Base-by-base conservation (phyloP, 2,888 invertebrate genomes). In the Volucella inanis region DNA sequence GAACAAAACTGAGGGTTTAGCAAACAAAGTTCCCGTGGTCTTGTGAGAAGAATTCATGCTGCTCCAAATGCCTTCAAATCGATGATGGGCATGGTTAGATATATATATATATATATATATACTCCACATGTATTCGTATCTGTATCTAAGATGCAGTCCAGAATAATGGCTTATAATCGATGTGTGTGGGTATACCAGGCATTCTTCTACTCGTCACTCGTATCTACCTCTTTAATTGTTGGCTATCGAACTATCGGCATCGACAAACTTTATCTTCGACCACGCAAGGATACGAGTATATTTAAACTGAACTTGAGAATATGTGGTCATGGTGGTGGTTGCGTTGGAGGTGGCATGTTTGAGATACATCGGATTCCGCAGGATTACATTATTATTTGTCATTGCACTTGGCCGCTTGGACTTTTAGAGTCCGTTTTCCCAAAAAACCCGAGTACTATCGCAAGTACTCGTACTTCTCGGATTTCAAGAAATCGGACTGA, bases 281-380 rank as follows among this genome's bases (percentile, higher is more conserved):
- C 62, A 39, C 18, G 50, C 52, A 70, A 70, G 74, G 31, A 65
- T 31, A 31, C 6, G 31, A 31, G 31, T 31, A 31, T 79, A 75
- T 79, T 79, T 79, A 49, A 45, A 70, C 64, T 84, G 74, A 83
- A 79, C 83, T 83, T 83, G 74, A 78, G 67, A 52, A 43, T 43
- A 68, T 38, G n/a, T 12, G 41, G 75, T 57, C 18, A 45, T 10
- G 41, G 55, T 57, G 55, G 38, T 64, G 54, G 50, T 74, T 31
- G 6, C 6, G 31, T 31, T 31, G 31, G 6, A 31, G 31, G 31
- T 31, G 31, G 31, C 39, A 31, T 14, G 52, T 38, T 11, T 41
- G 6, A 12, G 38, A 47, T 54, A 41, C 50, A 72, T 52, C 43
- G 50, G 8, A 52, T 61, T 43, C 45, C 31, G 38, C 38, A 61